Percentiles rank a stretch among this genome's conserved stretches.
phyloP scores from a whole-genome alignment of 2,113 vertebrate species.

The Nipponia nippon region DNA sequence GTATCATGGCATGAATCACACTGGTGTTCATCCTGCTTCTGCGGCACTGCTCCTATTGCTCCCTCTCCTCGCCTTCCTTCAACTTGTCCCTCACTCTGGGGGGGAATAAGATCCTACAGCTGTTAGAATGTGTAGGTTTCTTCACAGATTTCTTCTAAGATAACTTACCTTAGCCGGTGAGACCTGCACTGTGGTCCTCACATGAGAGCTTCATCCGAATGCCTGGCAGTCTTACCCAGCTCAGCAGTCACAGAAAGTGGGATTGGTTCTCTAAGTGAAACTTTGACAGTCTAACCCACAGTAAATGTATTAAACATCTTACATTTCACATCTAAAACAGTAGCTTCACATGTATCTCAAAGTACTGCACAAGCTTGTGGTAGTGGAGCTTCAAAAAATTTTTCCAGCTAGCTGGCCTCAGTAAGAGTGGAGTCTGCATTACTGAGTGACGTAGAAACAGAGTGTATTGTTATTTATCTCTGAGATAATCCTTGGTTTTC shows the following conservation, averaged over 20 bases:
- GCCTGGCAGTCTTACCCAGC: background rate
- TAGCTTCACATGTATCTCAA: background rate
- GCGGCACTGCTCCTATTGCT: background rate
- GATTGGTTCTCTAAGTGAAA: fast-evolving
- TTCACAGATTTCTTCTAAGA: background rate
- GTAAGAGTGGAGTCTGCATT: background rate
- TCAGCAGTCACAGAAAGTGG: background rate
- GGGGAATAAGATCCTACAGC: background rate
- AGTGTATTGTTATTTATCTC: background rate
- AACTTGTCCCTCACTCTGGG: background rate
- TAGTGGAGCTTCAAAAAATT: background rate
- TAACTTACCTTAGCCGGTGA: background rate
- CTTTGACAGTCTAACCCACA: background rate
- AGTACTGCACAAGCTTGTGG: background rate
- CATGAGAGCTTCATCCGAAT: background rate
- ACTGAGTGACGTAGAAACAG: background rate
- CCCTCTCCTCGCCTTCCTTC: background rate
- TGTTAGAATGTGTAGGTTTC: background rate
- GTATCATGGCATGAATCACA: background rate
- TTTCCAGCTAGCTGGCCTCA: background rate
- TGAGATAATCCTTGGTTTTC: constrained; percentile 7
- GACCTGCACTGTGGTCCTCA: background rate
- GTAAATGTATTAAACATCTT: background rate
- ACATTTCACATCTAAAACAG: background rate
- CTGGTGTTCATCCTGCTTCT: fast-evolving